Evolutionary conservation across 2,797 vertebrate species (phyloP), one percentile per base, ranked within the genome.

Genomic region (Myoxocephalus aenaeus): DNA sequence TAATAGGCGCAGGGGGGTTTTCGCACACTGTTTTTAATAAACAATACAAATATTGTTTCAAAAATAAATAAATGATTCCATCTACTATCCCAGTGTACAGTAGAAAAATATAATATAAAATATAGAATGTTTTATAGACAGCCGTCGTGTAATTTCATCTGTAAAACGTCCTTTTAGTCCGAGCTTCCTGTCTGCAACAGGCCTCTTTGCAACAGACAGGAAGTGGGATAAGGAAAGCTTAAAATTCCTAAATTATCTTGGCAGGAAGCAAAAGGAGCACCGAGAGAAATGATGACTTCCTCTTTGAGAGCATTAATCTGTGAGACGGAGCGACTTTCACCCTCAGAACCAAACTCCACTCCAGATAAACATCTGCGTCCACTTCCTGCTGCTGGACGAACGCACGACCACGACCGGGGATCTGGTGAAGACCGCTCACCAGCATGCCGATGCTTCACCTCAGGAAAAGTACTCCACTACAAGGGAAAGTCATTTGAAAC

Each of bases 281-380:
- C n/a, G n/a, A n/a, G n/a, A 80, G 65, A 67, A 86, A 75, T 83
- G 17, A 86, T 65, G 29, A 72, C 81, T 72, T 75, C 77, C 67
- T 62, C 11, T 58, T 65, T 0, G 3, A 54, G 65, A n/a, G 3
- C 34, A 53, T 50, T 67, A 51, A 63, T 83, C 66, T 32, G 34
- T 10, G 17, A 56, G 29, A 20, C 38, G 8, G 18, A 42, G 40
- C 40, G 14, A 15, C 40, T 14, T 42, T 68, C 40, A 12, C 42
- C 48, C 48, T 34, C 34, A 15, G 18, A 57, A 46, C 7, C 34
- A 64, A 72, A 61, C 53, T 34, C 12, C 42, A 36, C 53, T 20
- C n/a, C n/a, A 27, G 40, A 65, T 59, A 70, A 70, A 71, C 53
- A 71, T 58, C 40, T 50, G 51, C 13, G 18, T 68, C 65, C 25